phyloP scores from a whole-genome alignment of 2,888 invertebrate species.

The Pherbina coryleti region DNA sequence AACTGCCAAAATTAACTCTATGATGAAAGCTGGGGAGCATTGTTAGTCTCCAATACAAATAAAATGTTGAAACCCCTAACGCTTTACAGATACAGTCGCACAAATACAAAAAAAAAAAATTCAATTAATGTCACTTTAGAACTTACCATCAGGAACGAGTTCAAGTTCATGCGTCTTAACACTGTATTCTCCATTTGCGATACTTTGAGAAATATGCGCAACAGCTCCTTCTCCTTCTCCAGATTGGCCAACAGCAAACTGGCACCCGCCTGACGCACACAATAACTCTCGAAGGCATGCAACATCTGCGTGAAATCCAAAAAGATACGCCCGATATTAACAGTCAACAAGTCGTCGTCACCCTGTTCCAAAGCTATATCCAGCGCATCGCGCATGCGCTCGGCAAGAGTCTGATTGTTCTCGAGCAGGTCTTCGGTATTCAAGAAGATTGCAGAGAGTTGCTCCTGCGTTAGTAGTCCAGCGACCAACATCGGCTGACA shows the following conservation, averaged over 20 bases:
- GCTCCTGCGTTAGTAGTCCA: slow-evolving; percentile 90
- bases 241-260: slow-evolving; percentile 88
- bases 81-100: no score
- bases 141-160: slow-evolving; percentile 95
- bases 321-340: slow-evolving; percentile 91
- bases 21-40: no score
- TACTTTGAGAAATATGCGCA: slow-evolving; percentile 93
- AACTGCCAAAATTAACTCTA: no score
- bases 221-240: slow-evolving; percentile 93
- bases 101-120: no score
- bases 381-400: slow-evolving; percentile 86
- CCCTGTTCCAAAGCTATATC: slow-evolving; percentile 87
- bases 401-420: slow-evolving; percentile 87
- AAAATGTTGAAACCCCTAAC: no score
- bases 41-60: no score
- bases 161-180: slow-evolving; percentile 92
- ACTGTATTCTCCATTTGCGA: slow-evolving; percentile 97
- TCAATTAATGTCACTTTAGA: neutral
- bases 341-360: slow-evolving; percentile 86
- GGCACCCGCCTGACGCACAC: slow-evolving; percentile 92
- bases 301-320: slow-evolving; percentile 93
- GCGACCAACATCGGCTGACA: slow-evolving; percentile 94
- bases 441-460: slow-evolving; percentile 91
- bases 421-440: slow-evolving; percentile 93
- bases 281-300: slow-evolving; percentile 94